Base-by-base conservation (phyloP, 2,888 invertebrate species). In the Netelia fuscicornis region DNA sequence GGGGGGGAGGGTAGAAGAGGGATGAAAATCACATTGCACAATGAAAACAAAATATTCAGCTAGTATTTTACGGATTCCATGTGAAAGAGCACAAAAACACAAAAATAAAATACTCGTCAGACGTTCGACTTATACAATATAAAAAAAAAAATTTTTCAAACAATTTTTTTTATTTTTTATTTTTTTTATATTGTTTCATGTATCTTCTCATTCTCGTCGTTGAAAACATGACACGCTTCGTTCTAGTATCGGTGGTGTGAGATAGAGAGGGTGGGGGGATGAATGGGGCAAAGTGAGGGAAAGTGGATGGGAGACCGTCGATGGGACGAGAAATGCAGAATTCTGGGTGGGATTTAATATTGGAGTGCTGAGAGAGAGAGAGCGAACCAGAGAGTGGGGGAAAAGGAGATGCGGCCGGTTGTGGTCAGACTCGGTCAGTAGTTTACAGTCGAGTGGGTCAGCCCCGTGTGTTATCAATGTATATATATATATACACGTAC, bases 371-470 rank as follows among this genome's bases (percentile, higher is more conserved):
- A 3, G 48, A 48, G 48, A 48, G 48, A 48, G 48, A 48, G 48
- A 10, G 58, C 9, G 58, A 9, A 5, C 30, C 5, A 48, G 48
- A 48, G 11, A 48, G 48, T 13, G 48, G 13, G 58, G 20, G 20
- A 9, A 20, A 37, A 58, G 77, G 67, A 75, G 85, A 82, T 56
- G 68, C 62, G 82, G 76, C 85, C 42, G 65, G 85, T 56, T 82
- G 85, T 71, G 82, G 85, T 85, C 82, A 76, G 85, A 85, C 85
- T 82, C 76, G 82, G 85, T 82, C 85, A 85, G 82, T 85, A 85
- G 85, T 85, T 85, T 85, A 85, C 82, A 48, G 76, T 60, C 75
- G 79, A 85, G 76, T 85, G 76, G 85, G 79, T 82, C 85, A 85
- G 79, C 30, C 85, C 64, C n/a, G 72, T 72, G 17, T 44, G 79